These are phyloP conservation scores for Caenorhabditis inopinata DNA, from an alignment of 1,140 invertebrate species.

Conservation along the genomic window DNA sequence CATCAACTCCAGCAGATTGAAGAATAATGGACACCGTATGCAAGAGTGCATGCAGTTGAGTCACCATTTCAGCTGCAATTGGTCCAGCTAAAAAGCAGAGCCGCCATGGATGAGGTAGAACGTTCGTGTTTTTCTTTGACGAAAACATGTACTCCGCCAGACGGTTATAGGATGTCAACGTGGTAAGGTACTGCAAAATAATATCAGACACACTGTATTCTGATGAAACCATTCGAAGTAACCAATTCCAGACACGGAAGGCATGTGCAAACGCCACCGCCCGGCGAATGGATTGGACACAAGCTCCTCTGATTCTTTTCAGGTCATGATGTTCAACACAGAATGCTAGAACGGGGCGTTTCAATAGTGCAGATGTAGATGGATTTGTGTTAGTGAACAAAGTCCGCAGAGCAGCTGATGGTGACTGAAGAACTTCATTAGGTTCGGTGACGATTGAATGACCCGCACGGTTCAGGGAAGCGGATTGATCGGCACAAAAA, in stretches of 20 bases:
- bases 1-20: conserved; percentile 55
- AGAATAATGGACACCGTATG: conserved; percentile 59
- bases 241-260: conserved; percentile 88
- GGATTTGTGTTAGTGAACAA: conserved; percentile 36
- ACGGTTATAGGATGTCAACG: conserved; percentile 52
- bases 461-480: conserved; percentile 21
- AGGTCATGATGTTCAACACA: conserved; percentile 83
- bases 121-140: not conserved
- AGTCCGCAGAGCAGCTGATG: conserved; percentile 44
- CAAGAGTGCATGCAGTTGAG: conserved; percentile 60
- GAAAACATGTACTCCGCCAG: conserved; percentile 27
- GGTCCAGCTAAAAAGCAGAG: conserved; percentile 63
- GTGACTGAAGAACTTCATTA: conserved; percentile 40
- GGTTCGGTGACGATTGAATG: not conserved
- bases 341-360: conserved; percentile 76
- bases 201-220: conserved; percentile 71
- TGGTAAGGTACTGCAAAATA: conserved; percentile 58
- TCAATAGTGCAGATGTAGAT: conserved; percentile 42
- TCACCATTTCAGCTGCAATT: conserved; percentile 55
- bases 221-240: conserved; percentile 78
- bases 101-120: conserved; percentile 60
- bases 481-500: not conserved
- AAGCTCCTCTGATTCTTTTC: conserved; percentile 77
- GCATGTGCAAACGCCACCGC: conserved; percentile 83
- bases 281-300: conserved; percentile 80